A percentile compares a stretch with the other conserved stretches of the same genome.
Evolutionary conservation across 2,888 invertebrate genomes (phyloP).

Genomic region (Drosophila fungiperda): DNA sequence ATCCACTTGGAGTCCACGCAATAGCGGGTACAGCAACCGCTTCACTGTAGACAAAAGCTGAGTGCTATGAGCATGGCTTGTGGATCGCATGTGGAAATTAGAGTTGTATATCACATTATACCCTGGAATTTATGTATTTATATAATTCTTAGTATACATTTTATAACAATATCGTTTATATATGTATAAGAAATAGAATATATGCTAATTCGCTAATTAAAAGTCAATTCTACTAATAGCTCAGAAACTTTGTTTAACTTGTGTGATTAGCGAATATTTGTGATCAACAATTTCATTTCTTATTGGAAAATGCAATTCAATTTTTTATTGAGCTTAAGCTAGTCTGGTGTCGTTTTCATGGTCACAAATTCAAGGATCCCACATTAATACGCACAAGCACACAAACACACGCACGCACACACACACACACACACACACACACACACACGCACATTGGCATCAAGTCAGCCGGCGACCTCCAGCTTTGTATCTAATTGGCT

Average conservation of each 20-base stretch:
- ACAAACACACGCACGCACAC: neutral
- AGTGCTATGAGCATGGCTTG: neutral
- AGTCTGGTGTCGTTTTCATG: conserved; percentile 2
- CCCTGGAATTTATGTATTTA: conserved; percentile 8
- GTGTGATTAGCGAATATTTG: neutral
- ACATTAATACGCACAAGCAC: conserved; percentile 6
- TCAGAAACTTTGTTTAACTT: neutral
- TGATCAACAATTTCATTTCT: neutral
- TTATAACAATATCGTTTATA: neutral
- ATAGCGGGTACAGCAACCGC: conserved; percentile 34
- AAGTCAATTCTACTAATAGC: neutral
- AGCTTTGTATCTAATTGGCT: conserved; percentile 47
- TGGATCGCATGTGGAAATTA: neutral
- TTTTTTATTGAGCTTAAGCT: neutral
- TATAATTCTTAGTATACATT: neutral
- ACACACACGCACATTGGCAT: neutral
- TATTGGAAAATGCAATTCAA: neutral
- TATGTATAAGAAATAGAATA: neutral
- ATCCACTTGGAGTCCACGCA: conserved; percentile 19
- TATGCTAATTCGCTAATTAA: neutral
- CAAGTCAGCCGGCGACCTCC: conserved; percentile 36
- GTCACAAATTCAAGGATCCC: conserved; percentile 25
- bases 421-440: neutral
- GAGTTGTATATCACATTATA: neutral
- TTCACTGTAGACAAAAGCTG: conserved; percentile 6